phyloP scores from a whole-genome alignment of 2,888 invertebrate species.

The Mimas tiliae region DNA sequence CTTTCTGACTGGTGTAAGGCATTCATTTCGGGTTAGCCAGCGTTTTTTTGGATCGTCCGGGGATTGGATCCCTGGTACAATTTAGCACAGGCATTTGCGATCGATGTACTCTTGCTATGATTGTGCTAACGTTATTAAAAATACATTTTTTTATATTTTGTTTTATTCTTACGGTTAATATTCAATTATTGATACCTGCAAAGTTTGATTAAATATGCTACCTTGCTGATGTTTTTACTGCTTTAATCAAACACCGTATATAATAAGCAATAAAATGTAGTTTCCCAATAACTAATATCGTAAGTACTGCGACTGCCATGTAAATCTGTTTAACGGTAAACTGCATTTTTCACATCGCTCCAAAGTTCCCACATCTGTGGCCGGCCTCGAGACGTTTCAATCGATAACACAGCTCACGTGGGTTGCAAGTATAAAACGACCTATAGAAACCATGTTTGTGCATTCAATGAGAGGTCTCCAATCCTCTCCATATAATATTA shows the following conservation, averaged over 20 bases:
- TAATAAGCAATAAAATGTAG: constrained; percentile 4
- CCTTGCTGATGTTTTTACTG: neutral
- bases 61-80: no score
- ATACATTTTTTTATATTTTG: no score
- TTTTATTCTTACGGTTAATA: no score
- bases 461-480: constrained; percentile 40
- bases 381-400: constrained; percentile 18
- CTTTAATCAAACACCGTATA: neutral
- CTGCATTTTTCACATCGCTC: constrained; percentile 48
- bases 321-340: constrained; percentile 52
- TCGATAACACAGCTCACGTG: constrained; percentile 41
- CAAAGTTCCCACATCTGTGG: constrained; percentile 18
- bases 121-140: no score
- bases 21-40: no score
- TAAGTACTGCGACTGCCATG: constrained; percentile 25
- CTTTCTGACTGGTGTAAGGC: no score
- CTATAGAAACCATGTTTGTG: constrained; percentile 39
- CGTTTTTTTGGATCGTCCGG: no score
- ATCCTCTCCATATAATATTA: constrained; percentile 39
- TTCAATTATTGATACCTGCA: no score
- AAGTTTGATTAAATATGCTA: neutral
- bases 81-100: no score
- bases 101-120: no score
- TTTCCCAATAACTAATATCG: constrained; percentile 16
- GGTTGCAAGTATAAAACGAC: constrained; percentile 43